Percentiles rank a stretch among this genome's conserved stretches.
These are phyloP conservation scores for Rhabdomys pumilio DNA, from an alignment of 2,797 vertebrate species.

Conservation along the genomic window DNA sequence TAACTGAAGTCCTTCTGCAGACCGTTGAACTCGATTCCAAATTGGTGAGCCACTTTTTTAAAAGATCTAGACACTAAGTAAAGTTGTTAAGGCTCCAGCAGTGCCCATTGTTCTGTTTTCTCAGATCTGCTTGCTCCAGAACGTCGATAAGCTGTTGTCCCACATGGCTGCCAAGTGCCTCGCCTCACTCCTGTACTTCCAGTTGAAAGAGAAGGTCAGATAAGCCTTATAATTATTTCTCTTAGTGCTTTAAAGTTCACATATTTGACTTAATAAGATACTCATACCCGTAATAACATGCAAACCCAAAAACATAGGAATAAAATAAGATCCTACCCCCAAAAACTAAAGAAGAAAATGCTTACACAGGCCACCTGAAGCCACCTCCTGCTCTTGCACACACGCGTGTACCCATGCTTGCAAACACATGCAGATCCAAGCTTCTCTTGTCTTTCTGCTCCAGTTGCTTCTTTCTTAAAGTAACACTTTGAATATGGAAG, in stretches of 20 bases:
- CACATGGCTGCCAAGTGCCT: slow-evolving; percentile 93
- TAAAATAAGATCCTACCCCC: not conserved
- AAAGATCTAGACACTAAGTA: not conserved
- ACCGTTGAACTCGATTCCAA: slow-evolving; percentile 83
- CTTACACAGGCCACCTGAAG: not conserved
- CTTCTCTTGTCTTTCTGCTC: slow-evolving; percentile 9
- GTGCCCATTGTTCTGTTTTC: slow-evolving; percentile 34
- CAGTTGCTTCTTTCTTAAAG: slow-evolving; percentile 14
- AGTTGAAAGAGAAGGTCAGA: slow-evolving; percentile 90
- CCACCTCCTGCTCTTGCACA: not conserved
- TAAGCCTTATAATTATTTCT: not conserved
- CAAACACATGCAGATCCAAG: not conserved
- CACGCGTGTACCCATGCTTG: not conserved
- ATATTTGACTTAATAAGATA: not conserved
- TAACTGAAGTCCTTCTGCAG: slow-evolving; percentile 84
- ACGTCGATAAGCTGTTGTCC: slow-evolving; percentile 90
- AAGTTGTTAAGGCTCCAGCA: not conserved
- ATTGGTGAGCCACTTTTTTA: slow-evolving; percentile 85
- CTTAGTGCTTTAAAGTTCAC: slow-evolving; percentile 46
- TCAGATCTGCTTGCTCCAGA: slow-evolving; percentile 90
- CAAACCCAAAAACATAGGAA: slow-evolving; percentile 38
- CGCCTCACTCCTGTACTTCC: slow-evolving; percentile 89
- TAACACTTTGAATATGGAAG: not conserved
- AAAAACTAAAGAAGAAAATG: not conserved
- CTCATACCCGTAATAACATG: not conserved